phyloP scores from a whole-genome alignment of 2,888 invertebrate genomes.

The Drosophila lutescens region DNA sequence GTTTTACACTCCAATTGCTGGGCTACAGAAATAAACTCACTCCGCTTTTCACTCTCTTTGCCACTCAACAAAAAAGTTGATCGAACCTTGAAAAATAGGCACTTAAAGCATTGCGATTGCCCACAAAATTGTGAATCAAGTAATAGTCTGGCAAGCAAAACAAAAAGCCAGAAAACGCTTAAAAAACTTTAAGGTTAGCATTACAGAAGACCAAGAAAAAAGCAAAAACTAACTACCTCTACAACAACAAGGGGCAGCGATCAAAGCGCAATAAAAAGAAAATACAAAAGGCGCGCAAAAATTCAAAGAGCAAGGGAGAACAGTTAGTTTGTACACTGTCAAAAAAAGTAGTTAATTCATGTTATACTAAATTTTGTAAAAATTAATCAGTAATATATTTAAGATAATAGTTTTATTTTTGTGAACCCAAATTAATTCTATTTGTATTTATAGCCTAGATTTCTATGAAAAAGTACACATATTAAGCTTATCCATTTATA shows the following conservation, averaged over 20 bases:
- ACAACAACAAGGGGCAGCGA: conserved; percentile 6
- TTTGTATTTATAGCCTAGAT: too few species aligned
- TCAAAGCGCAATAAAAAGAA: conserved; percentile 29
- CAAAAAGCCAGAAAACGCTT: conserved; percentile 8
- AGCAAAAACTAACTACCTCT: conserved; percentile 21
- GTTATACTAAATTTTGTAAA: too few species aligned
- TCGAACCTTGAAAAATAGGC: conserved; percentile 70
- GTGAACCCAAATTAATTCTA: too few species aligned
- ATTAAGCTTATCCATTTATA: too few species aligned
- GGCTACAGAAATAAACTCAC: conserved; percentile 7
- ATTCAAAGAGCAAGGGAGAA: conserved; percentile 41
- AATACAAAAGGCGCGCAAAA: conserved; percentile 39
- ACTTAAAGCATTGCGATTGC: conserved; percentile 49
- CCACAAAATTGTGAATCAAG: conserved; percentile 38
- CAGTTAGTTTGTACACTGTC: conserved; percentile 53
- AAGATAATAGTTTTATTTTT: too few species aligned
- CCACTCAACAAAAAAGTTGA: conserved; percentile 56
- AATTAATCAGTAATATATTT: too few species aligned
- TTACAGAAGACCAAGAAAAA: conserved; percentile 55
- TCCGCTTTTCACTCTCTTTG: conserved; percentile 11
- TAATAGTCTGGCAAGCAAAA: conserved; percentile 7
- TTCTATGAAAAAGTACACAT: too few species aligned
- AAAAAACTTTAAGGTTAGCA: conserved; percentile 56
- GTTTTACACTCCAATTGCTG: conserved; percentile 44
- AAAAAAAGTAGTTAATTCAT: neutral